Conservation (phyloP, 2,888 invertebrate species). For the Cephus spinipes region DNA sequence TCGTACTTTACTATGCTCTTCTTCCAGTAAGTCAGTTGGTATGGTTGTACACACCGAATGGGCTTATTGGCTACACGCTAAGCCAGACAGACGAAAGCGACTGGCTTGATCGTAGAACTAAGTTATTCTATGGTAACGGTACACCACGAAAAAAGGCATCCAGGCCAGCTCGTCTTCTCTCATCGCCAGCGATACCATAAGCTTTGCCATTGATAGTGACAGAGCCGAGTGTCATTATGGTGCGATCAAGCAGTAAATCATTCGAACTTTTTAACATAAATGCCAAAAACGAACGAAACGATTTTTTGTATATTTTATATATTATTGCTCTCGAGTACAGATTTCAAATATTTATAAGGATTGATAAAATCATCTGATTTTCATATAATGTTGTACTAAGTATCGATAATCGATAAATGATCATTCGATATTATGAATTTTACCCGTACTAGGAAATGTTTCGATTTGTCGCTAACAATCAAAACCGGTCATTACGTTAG, state of each 20-base stretch:
- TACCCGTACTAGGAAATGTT: background rate
- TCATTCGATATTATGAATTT: background rate
- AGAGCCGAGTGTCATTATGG: conserved; percentile 9
- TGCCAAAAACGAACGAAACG: background rate
- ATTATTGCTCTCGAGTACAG: no score
- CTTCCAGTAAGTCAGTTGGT: background rate
- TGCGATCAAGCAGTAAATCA: conserved; percentile 1
- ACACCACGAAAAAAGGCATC: conserved; percentile 58
- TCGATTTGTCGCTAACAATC: background rate
- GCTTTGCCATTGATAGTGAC: conserved; percentile 23
- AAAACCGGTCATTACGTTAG: background rate
- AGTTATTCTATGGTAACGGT: conserved; percentile 55
- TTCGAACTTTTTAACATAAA: conserved; percentile 3
- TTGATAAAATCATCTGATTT: background rate
- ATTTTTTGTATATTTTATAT: background rate
- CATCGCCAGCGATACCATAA: conserved; percentile 22
- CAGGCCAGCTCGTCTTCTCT: conserved; percentile 45
- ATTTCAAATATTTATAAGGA: background rate
- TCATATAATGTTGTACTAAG: background rate
- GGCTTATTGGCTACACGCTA: conserved; percentile 11
- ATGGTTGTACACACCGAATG: background rate
- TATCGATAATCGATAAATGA: background rate
- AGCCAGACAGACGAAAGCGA: conserved; percentile 27
- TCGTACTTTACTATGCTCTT: background rate
- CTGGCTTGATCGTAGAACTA: conserved; percentile 38